These are phyloP conservation scores for Scortum barcoo DNA, from an alignment of 2,113 vertebrate species.

Conservation along the genomic window DNA sequence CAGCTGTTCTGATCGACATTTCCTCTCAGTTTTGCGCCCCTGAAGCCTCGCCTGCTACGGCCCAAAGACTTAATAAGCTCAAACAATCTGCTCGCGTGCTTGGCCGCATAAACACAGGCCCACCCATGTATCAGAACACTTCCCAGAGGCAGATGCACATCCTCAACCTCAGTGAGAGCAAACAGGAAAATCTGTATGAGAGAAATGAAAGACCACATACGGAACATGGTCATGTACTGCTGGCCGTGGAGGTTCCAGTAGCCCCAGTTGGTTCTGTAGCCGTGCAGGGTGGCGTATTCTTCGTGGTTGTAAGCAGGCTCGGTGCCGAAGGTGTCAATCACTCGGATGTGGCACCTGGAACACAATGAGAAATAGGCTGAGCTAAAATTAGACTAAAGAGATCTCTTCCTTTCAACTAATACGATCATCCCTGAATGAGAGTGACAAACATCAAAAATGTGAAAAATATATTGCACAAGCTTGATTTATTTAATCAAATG, in stretches of 20 bases:
- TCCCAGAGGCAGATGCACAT: background rate
- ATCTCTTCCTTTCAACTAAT: constrained; percentile 17
- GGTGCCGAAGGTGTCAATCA: constrained; percentile 97
- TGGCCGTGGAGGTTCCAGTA: constrained; percentile 96
- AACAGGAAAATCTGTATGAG: background rate
- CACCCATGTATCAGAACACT: background rate
- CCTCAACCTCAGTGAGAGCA: background rate
- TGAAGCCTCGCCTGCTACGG: constrained; percentile 21
- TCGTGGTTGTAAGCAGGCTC: constrained; percentile 97
- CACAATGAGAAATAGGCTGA: constrained; percentile 22
- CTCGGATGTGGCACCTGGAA: constrained; percentile 93
- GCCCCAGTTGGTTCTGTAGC: constrained; percentile 98
- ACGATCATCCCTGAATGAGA: background rate
- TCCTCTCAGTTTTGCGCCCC: constrained; percentile 14
- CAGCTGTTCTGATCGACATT: constrained; percentile 51
- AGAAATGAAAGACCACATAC: constrained; percentile 82
- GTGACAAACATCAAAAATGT: background rate
- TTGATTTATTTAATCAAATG: background rate
- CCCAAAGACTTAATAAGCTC: constrained; percentile 19
- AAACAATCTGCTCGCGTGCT: constrained; percentile 32
- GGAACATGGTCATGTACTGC: constrained; percentile 99
- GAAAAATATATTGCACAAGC: background rate
- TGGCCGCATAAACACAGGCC: background rate
- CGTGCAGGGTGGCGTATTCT: constrained; percentile 94
- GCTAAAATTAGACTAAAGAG: constrained; percentile 34